Percentiles rank a stretch among this genome's conserved stretches.
Conservation (phyloP, 2,113 vertebrate species). For the Pituophis catenifer region DNA sequence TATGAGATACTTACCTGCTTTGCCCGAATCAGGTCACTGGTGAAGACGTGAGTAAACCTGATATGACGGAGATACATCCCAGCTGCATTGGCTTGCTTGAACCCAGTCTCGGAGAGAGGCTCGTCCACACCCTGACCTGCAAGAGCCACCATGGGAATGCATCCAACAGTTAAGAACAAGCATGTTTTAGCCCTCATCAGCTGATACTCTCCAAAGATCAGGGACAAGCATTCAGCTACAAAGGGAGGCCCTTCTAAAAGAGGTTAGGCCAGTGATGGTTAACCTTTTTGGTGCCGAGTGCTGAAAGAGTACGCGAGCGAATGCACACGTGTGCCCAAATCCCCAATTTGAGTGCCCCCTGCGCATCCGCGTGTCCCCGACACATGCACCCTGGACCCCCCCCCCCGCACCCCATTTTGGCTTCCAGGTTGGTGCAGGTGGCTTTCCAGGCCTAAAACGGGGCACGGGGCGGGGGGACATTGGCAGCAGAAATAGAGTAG, state of each 20-base stretch:
- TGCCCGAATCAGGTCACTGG: slow-evolving; percentile 86
- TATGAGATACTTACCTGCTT: slow-evolving; percentile 75
- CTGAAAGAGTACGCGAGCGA: fast-evolving
- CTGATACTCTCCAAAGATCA: not conserved
- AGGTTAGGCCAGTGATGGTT: too few relatives aligned
- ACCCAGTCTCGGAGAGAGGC: slow-evolving; percentile 81
- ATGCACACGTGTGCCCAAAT: too few relatives aligned
- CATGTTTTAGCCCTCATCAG: not conserved
- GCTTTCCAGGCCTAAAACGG: too few relatives aligned
- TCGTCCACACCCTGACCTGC: slow-evolving; percentile 91
- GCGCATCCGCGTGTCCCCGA: too few relatives aligned
- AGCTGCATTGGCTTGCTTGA: slow-evolving; percentile 82
- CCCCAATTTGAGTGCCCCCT: too few relatives aligned
- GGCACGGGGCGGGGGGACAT: too few relatives aligned
- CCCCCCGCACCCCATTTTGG: too few relatives aligned
- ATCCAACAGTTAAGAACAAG: not conserved
- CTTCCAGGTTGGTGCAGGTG: too few relatives aligned
- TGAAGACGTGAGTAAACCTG: slow-evolving; percentile 82
- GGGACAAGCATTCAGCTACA: not conserved
- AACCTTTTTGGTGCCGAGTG: too few relatives aligned
- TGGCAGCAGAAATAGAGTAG: too few relatives aligned
- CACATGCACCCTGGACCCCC: too few relatives aligned
- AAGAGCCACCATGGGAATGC: slow-evolving; percentile 24
- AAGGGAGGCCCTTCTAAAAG: not conserved
- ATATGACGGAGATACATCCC: slow-evolving; percentile 81